Evolutionary conservation across 2,888 invertebrate genomes (phyloP), one percentile per base, ranked within the genome.

Genomic region (Helobdella robusta): DNA sequence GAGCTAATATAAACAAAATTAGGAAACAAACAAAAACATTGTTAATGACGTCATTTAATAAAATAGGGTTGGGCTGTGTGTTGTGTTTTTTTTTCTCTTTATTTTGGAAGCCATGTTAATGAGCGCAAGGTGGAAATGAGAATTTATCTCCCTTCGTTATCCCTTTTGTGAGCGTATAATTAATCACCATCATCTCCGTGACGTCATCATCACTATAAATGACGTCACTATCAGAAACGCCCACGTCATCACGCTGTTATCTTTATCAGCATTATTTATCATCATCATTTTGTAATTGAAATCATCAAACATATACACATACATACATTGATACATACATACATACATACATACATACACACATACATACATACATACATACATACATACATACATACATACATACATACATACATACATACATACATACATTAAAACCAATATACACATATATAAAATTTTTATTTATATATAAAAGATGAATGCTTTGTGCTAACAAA

Each of bases 341-440:
- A 40, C n/a, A 40, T 40, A 40, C n/a, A 40, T 40, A 40, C n/a
- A 59, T 4, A 35, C 66, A 63, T 66, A 46, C 34, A 8, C 3
- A 18, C 1, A 52, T 46, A 63, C 25, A 56, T 36, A 40, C n/a
- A 40, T 40, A 40, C n/a, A 15, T n/a, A 15, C n/a, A 40, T 40
- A 40, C n/a, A 15, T 40, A 40, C n/a, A 11, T 40, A n/a, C n/a
- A 15, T 40, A 40, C n/a, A 15, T 40, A 11, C 11, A 15, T 40
- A 40, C 44, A 40, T 40, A 40, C 44, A 40, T 40, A 40, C 44
- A 40, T 40, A 40, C 44, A 40, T 40, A 40, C 44, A 40, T 40
- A 40, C 44, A 40, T 40, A 40, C 44, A 40, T 40, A 40, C 44
- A 40, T n/a, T n/a, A n/a, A n/a, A n/a, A n/a, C n/a, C n/a, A n/a